phyloP scores from a whole-genome alignment of 2,113 vertebrate genomes.

The Ctenomys sociabilis region DNA sequence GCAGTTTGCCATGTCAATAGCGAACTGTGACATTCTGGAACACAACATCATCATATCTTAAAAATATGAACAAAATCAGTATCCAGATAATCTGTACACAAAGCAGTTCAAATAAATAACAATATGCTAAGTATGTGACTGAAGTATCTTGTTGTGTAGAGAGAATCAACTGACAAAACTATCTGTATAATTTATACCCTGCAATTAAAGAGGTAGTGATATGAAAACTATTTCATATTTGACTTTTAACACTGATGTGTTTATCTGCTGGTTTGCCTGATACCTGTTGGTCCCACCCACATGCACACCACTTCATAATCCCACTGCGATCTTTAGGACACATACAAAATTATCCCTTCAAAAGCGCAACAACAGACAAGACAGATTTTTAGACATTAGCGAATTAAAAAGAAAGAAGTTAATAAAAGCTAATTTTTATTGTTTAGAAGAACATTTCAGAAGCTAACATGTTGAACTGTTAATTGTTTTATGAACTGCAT shows the following conservation, averaged over 20 bases:
- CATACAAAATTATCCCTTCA: not conserved
- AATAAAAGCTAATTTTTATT: not conserved
- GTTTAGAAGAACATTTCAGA: not conserved
- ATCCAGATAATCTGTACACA: not conserved
- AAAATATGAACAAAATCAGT: conserved; percentile 16
- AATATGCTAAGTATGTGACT: not conserved
- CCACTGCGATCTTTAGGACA: not conserved
- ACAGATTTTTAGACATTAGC: not conserved
- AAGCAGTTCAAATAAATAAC: conserved; percentile 3
- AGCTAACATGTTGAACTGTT: not conserved
- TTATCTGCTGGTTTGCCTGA: not conserved
- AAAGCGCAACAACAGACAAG: not conserved
- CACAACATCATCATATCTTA: not conserved
- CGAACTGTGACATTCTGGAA: conserved; percentile 4
- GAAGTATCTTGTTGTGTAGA: not conserved
- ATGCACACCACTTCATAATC: not conserved
- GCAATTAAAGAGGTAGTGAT: not conserved
- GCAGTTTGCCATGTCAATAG: not conserved
- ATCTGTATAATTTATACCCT: not conserved
- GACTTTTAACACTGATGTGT: not conserved
- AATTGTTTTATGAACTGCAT: not conserved
- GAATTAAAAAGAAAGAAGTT: not conserved
- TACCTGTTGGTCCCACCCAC: not conserved
- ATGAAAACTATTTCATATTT: not conserved
- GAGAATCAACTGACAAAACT: not conserved